These are phyloP conservation scores for Urosaurus nigricauda DNA, from an alignment of 2,797 vertebrate species.

Conservation along the genomic window DNA sequence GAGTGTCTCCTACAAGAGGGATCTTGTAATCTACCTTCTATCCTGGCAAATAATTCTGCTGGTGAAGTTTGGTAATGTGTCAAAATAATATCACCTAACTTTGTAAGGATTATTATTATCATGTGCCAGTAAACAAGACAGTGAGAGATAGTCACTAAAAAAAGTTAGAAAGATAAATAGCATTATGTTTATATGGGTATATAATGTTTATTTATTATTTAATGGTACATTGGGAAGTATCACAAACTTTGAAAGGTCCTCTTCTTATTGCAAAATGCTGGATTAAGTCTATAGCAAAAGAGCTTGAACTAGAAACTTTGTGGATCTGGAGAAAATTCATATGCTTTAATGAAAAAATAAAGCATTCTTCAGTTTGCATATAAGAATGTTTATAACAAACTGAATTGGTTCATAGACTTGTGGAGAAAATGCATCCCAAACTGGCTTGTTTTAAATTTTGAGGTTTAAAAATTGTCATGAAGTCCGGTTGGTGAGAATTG, in stretches of 20 bases:
- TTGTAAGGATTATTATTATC: background rate
- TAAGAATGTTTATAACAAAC: background rate
- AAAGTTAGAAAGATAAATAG: no score
- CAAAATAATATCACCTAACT: background rate
- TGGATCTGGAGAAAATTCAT: constrained; percentile 53
- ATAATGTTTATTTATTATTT: background rate
- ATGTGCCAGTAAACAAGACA: background rate
- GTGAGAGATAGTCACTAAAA: no score
- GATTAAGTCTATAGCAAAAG: constrained; percentile 18
- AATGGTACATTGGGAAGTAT: background rate
- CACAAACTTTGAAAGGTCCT: background rate
- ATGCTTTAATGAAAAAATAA: constrained; percentile 62
- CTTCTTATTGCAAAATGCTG: background rate
- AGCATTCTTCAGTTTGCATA: constrained; percentile 22
- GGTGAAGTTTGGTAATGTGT: background rate
- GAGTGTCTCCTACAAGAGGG: background rate
- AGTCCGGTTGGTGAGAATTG: constrained; percentile 28
- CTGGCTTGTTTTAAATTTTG: constrained; percentile 34
- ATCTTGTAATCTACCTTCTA: background rate
- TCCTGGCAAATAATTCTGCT: background rate
- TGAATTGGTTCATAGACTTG: constrained; percentile 13
- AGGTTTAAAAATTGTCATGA: constrained; percentile 37
- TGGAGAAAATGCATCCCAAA: constrained; percentile 10
- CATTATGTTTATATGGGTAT: background rate
- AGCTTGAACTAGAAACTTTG: constrained; percentile 16